These are phyloP conservation scores for Acanthisitta chloris DNA, from an alignment of 2,113 vertebrate species.

Conservation along the genomic window DNA sequence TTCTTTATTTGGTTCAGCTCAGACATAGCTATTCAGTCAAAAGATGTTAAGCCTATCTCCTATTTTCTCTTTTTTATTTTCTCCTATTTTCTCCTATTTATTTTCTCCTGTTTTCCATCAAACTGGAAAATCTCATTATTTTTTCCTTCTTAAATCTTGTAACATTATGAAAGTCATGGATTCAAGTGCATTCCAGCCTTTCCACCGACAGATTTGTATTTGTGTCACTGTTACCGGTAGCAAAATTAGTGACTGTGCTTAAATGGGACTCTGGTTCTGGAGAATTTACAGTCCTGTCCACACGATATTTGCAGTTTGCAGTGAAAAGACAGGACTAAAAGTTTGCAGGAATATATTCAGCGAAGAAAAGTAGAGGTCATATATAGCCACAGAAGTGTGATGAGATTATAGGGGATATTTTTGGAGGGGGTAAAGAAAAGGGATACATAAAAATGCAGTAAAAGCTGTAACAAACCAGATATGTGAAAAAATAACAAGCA, in stretches of 20 bases:
- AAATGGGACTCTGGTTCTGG: neutral
- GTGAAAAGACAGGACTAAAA: neutral
- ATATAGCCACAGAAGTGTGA: accelerated
- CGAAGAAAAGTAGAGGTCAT: neutral
- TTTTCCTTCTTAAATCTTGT: neutral
- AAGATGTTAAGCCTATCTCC: neutral
- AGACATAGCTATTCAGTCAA: neutral
- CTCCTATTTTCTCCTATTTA: too few species aligned
- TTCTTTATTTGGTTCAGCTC: neutral
- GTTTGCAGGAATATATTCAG: neutral
- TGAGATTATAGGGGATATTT: neutral
- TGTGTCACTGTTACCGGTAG: neutral
- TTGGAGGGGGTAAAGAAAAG: neutral
- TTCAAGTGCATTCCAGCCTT: neutral
- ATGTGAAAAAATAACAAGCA: neutral
- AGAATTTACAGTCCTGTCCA: neutral
- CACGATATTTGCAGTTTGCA: neutral
- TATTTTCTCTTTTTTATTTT: too few species aligned
- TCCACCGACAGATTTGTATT: neutral
- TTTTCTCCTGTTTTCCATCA: neutral
- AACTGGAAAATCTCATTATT: neutral
- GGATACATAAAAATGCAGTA: neutral
- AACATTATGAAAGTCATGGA: neutral
- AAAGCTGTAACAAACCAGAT: neutral
- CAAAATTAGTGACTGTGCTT: neutral